Evolutionary conservation across 2,797 vertebrate species (phyloP).

Genomic region (Melanotaenia boesemani): DNA sequence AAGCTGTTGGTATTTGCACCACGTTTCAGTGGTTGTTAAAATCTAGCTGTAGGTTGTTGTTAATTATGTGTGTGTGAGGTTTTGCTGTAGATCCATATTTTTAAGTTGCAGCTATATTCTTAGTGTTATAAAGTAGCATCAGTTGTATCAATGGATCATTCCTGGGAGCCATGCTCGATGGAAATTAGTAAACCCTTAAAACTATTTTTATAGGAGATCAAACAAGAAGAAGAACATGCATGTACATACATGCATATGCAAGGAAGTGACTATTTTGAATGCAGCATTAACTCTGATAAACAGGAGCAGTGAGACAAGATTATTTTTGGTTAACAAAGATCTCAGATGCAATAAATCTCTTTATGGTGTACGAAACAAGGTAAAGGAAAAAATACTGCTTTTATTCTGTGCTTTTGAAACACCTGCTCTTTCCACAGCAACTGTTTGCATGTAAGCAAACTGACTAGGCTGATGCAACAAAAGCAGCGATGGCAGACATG

Average conservation of each 20-base stretch:
- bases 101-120: background rate
- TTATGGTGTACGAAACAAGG: constrained; percentile 2
- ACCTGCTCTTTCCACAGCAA: constrained; percentile 9
- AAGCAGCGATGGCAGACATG: constrained; percentile 16
- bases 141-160: background rate
- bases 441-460: constrained; percentile 11
- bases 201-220: background rate
- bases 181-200: background rate
- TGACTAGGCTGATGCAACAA: constrained; percentile 26
- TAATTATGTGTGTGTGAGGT: background rate
- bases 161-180: background rate
- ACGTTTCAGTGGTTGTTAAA: background rate
- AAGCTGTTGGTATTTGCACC: background rate
- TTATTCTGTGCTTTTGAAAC: constrained; percentile 3
- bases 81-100: background rate
- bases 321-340: background rate
- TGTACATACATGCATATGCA: background rate
- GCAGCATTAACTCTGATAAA: background rate
- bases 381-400: background rate
- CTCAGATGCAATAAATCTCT: background rate
- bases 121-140: background rate
- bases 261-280: background rate
- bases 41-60: background rate
- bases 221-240: background rate
- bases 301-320: background rate